Evolutionary conservation across 2,797 vertebrate genomes (phyloP).

Genomic region (Artibeus jamaicensis): DNA sequence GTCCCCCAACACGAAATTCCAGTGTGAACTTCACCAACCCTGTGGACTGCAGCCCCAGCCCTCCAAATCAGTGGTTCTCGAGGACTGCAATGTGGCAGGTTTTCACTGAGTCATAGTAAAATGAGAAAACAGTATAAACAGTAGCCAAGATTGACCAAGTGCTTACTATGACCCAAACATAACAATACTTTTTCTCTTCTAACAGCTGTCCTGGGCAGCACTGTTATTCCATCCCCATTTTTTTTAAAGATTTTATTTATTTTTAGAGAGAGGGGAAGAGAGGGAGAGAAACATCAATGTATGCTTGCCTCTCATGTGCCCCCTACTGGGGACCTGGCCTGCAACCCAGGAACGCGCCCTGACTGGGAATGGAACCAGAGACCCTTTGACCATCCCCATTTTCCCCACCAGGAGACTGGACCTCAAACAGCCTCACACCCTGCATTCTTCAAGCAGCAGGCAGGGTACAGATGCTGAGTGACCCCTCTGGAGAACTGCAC

Average conservation of each 20-base stretch:
- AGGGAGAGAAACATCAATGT: too few species aligned
- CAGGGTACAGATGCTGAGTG: not conserved
- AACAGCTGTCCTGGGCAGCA: not conserved
- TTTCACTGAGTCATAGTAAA: not conserved
- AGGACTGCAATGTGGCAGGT: not conserved
- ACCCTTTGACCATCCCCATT: not conserved
- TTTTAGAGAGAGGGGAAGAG: too few species aligned
- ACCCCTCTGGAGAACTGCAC: not conserved
- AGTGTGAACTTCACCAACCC: not conserved
- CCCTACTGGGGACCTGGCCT: too few species aligned
- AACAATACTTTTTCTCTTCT: not conserved
- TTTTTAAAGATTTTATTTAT: not conserved
- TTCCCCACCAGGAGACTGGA: not conserved
- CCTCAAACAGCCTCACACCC: not conserved
- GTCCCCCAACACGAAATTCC: not conserved
- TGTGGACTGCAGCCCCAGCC: accelerated
- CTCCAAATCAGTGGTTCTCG: not conserved
- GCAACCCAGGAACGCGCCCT: too few species aligned
- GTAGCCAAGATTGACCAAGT: not conserved
- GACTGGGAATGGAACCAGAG: too few species aligned
- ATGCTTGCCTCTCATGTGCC: too few species aligned
- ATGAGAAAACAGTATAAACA: not conserved
- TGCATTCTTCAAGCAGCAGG: not conserved
- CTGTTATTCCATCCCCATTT: not conserved
- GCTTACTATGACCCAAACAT: not conserved